Base-by-base conservation (phyloP, 1,140 invertebrate genomes). In the Maniola jurtina region DNA sequence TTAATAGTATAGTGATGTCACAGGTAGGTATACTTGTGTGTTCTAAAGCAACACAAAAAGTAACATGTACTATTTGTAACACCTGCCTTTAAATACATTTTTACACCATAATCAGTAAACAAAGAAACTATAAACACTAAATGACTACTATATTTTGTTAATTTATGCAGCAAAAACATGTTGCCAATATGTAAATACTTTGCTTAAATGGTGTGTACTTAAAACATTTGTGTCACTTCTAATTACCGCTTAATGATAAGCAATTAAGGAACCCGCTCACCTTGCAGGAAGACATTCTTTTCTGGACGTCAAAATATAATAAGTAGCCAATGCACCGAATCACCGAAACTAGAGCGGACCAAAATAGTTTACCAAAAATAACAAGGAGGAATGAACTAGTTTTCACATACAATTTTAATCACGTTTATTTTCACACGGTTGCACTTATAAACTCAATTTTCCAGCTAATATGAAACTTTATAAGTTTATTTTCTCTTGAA, bases 341-440 rank as follows among this genome's bases (percentile, higher is more conserved):
- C 57, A 56, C 56, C 52, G 65, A 72, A 72, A 84, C 79, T 86
- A 84, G 83, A 88, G 84, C 86, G 83, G 86, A 86, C 85, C 81
- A 90, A 88, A 90, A 90, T 90, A 90, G 88, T 88, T 78, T 81
- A 86, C 81, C 84, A 77, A 86, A 90, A 90, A 86, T 86, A 87
- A 80, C 80, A 77, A 77, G 69, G 68, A 57, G 55, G 42, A 35
- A 48, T 72, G 61, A 72, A 68, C 60, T 72, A 65, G 35, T 62
- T 71, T 56, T 45, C 55, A 45, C 35, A 59, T 58, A 25, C 54
- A 42, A 42, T 67, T 45, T 34, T 45, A 50, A 60, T 55, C 6
- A 34, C 2, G 13, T 5, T 7, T 55, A 55, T 55, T 34, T 13
- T n/a, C 52, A 55, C 25, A 13, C 11, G 25, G 10, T 5, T 34